These are phyloP conservation scores for Heterotis niloticus DNA, from an alignment of 2,113 vertebrate species.

Conservation along the genomic window DNA sequence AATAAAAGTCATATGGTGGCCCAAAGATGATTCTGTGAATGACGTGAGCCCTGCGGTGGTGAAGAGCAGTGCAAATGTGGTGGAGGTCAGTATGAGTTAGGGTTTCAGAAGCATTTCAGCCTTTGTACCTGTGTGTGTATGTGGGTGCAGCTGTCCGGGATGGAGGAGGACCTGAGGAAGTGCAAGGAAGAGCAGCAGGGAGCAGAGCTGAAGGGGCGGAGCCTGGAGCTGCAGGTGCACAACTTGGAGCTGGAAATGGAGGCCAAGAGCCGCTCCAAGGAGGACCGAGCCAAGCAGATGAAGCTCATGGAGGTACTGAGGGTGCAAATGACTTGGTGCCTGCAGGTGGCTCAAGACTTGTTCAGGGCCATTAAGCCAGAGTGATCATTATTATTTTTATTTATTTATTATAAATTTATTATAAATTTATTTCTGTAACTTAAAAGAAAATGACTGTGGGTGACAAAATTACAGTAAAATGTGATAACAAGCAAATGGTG, in stretches of 20 bases:
- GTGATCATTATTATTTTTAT: too few relatives aligned
- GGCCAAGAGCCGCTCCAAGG: slow-evolving; percentile 65
- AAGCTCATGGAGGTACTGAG: slow-evolving; percentile 83
- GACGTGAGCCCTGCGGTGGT: background rate
- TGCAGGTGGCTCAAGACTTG: too few relatives aligned
- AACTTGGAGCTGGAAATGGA: slow-evolving; percentile 78
- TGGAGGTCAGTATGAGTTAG: slow-evolving; percentile 7
- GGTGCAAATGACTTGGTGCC: background rate
- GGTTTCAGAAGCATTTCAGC: too few relatives aligned
- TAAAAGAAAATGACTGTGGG: too few relatives aligned
- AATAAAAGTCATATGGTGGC: background rate
- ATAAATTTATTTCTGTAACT: too few relatives aligned
- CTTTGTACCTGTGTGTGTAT: slow-evolving; percentile 18
- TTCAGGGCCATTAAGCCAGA: too few relatives aligned
- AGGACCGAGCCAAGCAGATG: slow-evolving; percentile 73
- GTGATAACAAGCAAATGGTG: too few relatives aligned
- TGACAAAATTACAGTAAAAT: too few relatives aligned
- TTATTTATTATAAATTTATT: too few relatives aligned
- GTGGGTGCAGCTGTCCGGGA: slow-evolving; percentile 67
- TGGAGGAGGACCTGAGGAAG: slow-evolving; percentile 79
- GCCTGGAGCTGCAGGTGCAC: slow-evolving; percentile 77
- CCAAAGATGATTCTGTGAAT: background rate
- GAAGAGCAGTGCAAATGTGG: background rate
- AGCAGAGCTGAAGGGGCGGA: slow-evolving; percentile 68
- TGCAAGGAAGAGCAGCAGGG: slow-evolving; percentile 77